Base-by-base conservation (phyloP, 2,888 invertebrate species). In the Eristalis tenax region DNA sequence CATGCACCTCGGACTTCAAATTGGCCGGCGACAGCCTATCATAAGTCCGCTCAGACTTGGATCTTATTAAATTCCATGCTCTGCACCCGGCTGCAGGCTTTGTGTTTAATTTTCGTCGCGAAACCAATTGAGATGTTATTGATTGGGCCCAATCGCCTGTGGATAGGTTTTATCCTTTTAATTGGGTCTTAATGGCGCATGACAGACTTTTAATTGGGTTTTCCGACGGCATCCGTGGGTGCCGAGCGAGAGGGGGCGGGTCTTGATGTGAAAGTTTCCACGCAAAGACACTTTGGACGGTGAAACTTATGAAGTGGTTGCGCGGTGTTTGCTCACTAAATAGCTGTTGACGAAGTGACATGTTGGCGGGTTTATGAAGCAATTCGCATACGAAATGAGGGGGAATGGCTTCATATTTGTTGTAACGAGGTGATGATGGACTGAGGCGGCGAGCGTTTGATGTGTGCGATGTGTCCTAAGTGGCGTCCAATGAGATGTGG, bases 91-190 rank as follows among this genome's bases (percentile, higher is more conserved):
- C 18, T 6, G 18, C 50, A 8, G 50, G 50, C 18, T 6, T 50
- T 50, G 6, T 70, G 66, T 75, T 75, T 32, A 71, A 80, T 65
- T 80, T 84, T 61, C 50, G 84, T 75, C 84, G 66, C 66, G 18
- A 70, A 81, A 57, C 68, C 63, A 81, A 81, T 81, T 81, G 81
- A 81, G 81, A 61, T 43, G 64, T 75, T 66, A 80, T 50, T 75
- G 56, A 70, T 65, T 70, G 69, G 18, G 50, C 18, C 18, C 8
- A 50, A 50, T 50, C 50, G 50, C 6, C 50, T 50, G 50, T 50
- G 50, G 50, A 18, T 50, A 18, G 18, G 50, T 8, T 50, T 50
- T 50, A 50, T 50, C 50, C 50, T 18, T 50, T 50, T 50, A 18
- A 50, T 50, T 50, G 50, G 50, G n/a, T 50, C 18, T 50, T n/a